Base-by-base conservation (phyloP, 1,140 invertebrate genomes). In the Drosophila albomicans region DNA sequence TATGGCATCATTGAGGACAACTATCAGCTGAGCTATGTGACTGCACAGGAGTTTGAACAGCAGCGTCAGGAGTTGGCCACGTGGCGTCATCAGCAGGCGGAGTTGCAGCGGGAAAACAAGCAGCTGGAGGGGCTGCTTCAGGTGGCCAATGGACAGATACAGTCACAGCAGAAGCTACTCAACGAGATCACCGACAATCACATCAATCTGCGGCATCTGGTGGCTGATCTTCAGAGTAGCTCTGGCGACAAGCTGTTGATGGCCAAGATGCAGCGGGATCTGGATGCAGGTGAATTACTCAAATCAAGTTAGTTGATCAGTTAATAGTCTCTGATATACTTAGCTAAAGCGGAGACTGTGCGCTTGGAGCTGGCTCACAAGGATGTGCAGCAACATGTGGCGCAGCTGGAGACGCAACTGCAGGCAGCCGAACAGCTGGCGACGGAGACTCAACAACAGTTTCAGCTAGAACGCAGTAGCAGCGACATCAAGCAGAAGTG, bases 141-240 rank as follows among this genome's bases (percentile, higher is more conserved):
- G 46, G 92, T 94, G 11, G 86, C 93, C 38, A 85, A 93, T 35
- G 90, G 92, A 4, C 93, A 92, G 76, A 92, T 92, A 5, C 78
- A 80, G 52, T 91, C 92, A 0, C 92, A 92, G 54, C 92, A 92
- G 49, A 82, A 66, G 56, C 38, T 92, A 16, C 74, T 92, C 15
- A 91, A 91, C 52, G 88, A 92, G 38, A 81, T 92, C 30, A 92
- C 92, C 0, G 92, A 92, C 54, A 92, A 92, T 32, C 92, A 92
- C 43, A 91, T 92, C 13, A 85, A 71, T n/a, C 41, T 92, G 45
- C 76, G 92, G 7, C 92, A 93, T 67, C 45, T 93, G 54, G 89
- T 93, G 28, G 91, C 92, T 1, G 92, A 93, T 82, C 61, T 93
- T 1, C 92, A 93, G 59, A 91, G 89, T 46, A 78, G 64, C 11